Evolutionary conservation across 2,113 vertebrate species (phyloP), one percentile per base, ranked within the genome.

Genomic region (Eulemur rufifrons): DNA sequence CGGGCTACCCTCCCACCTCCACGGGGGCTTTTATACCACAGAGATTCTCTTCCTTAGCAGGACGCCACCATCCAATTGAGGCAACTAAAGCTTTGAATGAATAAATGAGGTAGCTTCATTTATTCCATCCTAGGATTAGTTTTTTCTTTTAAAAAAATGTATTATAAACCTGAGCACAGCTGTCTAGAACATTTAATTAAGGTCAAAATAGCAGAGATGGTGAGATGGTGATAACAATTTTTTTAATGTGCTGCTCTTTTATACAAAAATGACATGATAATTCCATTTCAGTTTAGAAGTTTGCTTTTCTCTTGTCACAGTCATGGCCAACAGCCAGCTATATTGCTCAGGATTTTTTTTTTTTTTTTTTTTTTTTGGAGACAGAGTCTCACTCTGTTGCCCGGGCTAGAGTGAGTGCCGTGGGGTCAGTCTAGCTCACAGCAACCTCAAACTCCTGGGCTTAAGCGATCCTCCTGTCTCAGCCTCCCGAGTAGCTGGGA

Each of bases 251-350:
- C 14, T 91, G 20, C 23, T 71, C 37, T 80, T 61, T 37, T 74
- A 17, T 82, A 90, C 32, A 78, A 93, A 96, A 63, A 81, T 56
- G 82, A 64, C 20, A 66, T 87, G 39, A 86, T 69, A 68, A 69
- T 81, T 69, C 32, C 69, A 45, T 32, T 56, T 17, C 12, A 47
- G 47, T 64, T 74, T 87, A 25, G 25, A 73, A 81, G 56, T 88
- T 64, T 86, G 23, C 88, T 74, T 76, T 86, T 68, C 50, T 83
- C 50, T 83, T 78, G 45, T 85, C 80, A 50, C 47, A 47, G 74
- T 66, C 25, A 45, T 50, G 32, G 61, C 29, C 21, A 34, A 66
- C 37, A 68, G 56, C 45, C 54, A 69, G 56, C 21, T 83, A 20
- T 74, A 47, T 68, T 52, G 69, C 52, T 81, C 66, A 91, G 52